phyloP scores from a whole-genome alignment of 2,113 vertebrate species.

The Vidua macroura region DNA sequence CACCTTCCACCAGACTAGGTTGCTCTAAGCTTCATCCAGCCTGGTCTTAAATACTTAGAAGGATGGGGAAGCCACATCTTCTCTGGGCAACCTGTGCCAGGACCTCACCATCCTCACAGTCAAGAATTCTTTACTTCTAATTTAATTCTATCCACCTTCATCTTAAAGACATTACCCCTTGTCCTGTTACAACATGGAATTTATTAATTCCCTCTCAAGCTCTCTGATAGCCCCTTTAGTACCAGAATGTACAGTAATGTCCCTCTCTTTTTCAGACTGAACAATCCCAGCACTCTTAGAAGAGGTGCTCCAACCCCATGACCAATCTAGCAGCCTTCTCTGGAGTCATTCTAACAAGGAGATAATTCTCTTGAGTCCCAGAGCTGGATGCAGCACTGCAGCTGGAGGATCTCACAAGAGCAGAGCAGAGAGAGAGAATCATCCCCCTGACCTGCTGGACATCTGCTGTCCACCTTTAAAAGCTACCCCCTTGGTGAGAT shows the following conservation, averaged over 20 bases:
- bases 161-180: neutral
- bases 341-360: neutral
- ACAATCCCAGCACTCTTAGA: neutral
- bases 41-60: neutral
- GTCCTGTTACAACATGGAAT: neutral
- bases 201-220: neutral
- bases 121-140: neutral
- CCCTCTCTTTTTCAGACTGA: neutral
- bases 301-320: neutral
- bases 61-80: neutral
- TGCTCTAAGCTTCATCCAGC: neutral
- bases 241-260: neutral
- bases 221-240: neutral
- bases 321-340: neutral
- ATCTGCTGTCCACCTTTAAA: neutral
- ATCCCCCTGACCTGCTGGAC: neutral
- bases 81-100: neutral
- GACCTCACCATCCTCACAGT: neutral
- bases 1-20: neutral
- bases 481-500: accelerated
- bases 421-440: neutral
- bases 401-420: neutral
- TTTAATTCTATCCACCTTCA: neutral
- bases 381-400: neutral
- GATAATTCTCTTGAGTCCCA: neutral